These are phyloP conservation scores for Euzophera pinguis DNA, from an alignment of 2,888 invertebrate genomes.

Conservation along the genomic window DNA sequence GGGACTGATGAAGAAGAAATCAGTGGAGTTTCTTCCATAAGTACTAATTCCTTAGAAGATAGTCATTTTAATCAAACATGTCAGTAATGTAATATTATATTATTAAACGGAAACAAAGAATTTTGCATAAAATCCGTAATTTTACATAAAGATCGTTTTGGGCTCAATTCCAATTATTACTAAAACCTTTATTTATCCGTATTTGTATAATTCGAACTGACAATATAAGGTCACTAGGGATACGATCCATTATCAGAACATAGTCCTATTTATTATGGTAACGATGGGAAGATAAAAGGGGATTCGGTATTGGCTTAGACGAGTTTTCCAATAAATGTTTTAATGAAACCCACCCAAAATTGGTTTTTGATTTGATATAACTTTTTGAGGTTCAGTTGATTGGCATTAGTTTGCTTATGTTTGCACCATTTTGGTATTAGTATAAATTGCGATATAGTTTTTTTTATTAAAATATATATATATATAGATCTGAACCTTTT, in stretches of 20 bases:
- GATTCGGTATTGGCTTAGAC: conserved; percentile 8
- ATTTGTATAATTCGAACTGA: conserved; percentile 15
- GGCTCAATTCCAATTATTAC: conserved; percentile 12
- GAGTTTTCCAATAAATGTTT: conserved; percentile 7
- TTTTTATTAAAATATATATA: no score
- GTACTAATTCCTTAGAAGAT: no score
- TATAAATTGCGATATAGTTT: no score
- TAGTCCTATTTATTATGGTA: conserved; percentile 14
- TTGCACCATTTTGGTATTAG: background rate
- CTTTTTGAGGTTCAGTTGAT: conserved; percentile 1
- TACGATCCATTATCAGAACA: conserved; percentile 11
- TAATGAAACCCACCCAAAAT: background rate
- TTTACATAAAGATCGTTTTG: background rate
- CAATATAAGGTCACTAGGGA: conserved; percentile 6
- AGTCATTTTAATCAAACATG: no score
- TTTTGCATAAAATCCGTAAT: no score
- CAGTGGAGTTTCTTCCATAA: no score
- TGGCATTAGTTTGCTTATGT: background rate
- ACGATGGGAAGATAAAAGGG: conserved; percentile 10
- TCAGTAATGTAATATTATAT: no score
- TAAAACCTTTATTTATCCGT: conserved; percentile 12
- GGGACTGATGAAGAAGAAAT: no score
- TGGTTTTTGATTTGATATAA: background rate
- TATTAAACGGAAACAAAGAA: no score
- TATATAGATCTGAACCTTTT: no score